A percentile compares a stretch with the other conserved stretches of the same genome.
Evolutionary conservation across 2,113 vertebrate species (phyloP).

Genomic region (Xenus cinereus): DNA sequence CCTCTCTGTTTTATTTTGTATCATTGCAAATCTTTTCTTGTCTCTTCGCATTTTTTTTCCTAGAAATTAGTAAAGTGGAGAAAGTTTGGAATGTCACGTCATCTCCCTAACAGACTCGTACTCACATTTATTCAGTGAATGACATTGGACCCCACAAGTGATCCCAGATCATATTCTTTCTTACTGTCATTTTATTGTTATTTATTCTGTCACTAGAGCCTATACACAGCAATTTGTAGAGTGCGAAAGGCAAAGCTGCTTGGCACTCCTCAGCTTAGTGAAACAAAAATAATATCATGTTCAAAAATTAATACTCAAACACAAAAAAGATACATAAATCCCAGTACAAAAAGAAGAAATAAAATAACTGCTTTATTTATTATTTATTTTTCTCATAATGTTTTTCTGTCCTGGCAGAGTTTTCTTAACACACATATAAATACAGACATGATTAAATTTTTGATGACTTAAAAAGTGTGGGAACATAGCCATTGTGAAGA

Average conservation of each 20-base stretch:
- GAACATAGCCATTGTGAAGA: background rate
- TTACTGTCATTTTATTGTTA: background rate
- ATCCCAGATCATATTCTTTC: background rate
- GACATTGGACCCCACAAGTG: background rate
- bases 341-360: background rate
- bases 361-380: background rate
- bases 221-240: background rate
- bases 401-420: background rate
- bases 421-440: background rate
- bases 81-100: background rate
- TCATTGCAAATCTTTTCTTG: background rate
- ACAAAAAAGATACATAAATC: background rate
- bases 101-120: background rate
- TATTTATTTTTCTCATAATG: background rate
- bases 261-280: background rate
- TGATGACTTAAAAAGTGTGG: background rate
- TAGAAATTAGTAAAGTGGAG: background rate
- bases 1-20: background rate
- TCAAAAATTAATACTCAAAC: background rate
- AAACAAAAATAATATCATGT: background rate
- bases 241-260: background rate
- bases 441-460: background rate
- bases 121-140: background rate
- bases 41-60: background rate
- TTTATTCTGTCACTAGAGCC: background rate